These are phyloP conservation scores for Heloderma charlesbogerti DNA, from an alignment of 2,113 vertebrate species.

Conservation along the genomic window DNA sequence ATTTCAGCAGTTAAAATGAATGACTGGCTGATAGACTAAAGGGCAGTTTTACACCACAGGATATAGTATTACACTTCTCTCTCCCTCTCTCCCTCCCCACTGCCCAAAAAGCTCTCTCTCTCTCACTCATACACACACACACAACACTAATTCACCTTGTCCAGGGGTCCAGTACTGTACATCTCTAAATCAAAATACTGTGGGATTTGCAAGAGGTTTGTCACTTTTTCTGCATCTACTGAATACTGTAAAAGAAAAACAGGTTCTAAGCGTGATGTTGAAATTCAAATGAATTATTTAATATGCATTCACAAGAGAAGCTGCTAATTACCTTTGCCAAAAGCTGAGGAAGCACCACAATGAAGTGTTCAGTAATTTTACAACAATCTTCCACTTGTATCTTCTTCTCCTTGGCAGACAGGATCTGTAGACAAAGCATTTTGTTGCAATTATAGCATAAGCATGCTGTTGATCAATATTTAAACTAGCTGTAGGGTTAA, in stretches of 20 bases:
- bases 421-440: constrained; percentile 70
- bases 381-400: constrained; percentile 83
- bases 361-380: constrained; percentile 88
- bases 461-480: constrained; percentile 27
- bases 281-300: constrained; percentile 70
- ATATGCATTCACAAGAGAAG: constrained; percentile 57
- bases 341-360: constrained; percentile 83
- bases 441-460: constrained; percentile 47
- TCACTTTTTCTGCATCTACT: constrained; percentile 76
- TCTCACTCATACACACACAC: neutral
- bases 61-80: neutral
- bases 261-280: constrained; percentile 52
- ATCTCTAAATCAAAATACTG: constrained; percentile 85
- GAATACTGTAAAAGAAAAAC: constrained; percentile 82
- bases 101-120: neutral
- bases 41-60: neutral
- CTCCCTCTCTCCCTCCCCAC: neutral
- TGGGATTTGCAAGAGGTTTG: constrained; percentile 87
- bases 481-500: constrained; percentile 36
- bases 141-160: constrained; percentile 68
- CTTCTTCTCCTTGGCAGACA: constrained; percentile 85
- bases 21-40: neutral
- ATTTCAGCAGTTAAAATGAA: neutral
- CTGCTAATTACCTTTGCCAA: constrained; percentile 85
- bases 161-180: constrained; percentile 66